Conservation (phyloP, 2,113 vertebrate species). For the Deroptyus accipitrinus region DNA sequence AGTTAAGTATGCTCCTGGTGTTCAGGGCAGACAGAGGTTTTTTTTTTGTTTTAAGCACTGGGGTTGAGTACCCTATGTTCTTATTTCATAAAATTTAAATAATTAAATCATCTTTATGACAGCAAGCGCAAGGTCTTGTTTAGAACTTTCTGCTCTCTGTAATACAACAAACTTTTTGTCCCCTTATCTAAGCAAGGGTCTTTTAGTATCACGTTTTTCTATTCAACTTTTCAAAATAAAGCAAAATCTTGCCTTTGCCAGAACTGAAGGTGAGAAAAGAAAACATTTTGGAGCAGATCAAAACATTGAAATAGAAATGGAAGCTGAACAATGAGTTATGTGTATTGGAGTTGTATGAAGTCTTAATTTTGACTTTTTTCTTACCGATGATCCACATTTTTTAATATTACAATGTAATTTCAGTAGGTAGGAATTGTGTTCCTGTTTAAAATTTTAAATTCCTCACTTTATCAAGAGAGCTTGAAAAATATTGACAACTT, state of each 20-base stretch:
- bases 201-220: not conserved
- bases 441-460: not conserved
- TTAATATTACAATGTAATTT: not conserved
- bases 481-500: not conserved
- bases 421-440: not conserved
- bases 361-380: not conserved
- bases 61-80: not conserved
- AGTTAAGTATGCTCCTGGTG: not conserved
- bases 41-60: not conserved
- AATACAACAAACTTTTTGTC: not conserved
- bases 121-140: not conserved
- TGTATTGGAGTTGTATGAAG: not conserved
- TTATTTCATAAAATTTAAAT: not conserved
- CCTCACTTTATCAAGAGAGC: not conserved
- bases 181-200: not conserved
- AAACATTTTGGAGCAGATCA: not conserved
- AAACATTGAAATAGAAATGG: not conserved
- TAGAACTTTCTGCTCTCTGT: not conserved
- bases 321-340: not conserved
- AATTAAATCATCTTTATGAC: not conserved
- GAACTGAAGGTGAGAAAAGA: not conserved
- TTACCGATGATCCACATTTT: not conserved
- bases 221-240: not conserved
- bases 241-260: not conserved
- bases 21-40: not conserved